These are phyloP conservation scores for Psix sp. DNA, from an alignment of 1,140 invertebrate genomes.

Conservation along the genomic window DNA sequence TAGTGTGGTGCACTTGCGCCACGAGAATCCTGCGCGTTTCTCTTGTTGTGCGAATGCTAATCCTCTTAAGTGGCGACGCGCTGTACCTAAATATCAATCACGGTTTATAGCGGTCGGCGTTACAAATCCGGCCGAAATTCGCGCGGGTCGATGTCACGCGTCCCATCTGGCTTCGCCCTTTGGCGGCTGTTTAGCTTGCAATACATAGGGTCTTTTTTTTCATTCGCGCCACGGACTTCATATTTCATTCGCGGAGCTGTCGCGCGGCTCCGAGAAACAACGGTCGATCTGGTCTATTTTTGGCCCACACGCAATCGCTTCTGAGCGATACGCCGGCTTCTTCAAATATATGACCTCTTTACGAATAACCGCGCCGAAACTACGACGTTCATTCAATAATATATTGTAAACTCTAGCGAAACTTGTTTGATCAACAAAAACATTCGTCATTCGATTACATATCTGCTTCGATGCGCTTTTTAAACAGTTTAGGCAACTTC, in stretches of 20 bases:
- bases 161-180: constrained; percentile 26
- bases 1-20: constrained; percentile 50
- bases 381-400: constrained; percentile 52
- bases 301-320: constrained; percentile 51
- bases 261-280: constrained; percentile 55
- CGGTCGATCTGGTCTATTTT: constrained; percentile 56
- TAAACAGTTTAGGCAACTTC: constrained; percentile 55
- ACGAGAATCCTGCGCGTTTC: constrained; percentile 59
- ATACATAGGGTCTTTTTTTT: constrained; percentile 4
- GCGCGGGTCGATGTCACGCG: constrained; percentile 56
- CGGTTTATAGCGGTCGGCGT: constrained; percentile 63
- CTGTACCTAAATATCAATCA: constrained; percentile 75
- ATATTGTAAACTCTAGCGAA: constrained; percentile 56
- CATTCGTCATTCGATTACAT: constrained; percentile 57
- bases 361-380: constrained; percentile 44
- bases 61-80: constrained; percentile 73
- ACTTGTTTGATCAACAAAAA: constrained; percentile 60
- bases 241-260: constrained; percentile 59
- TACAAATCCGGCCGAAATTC: constrained; percentile 55
- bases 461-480: constrained; percentile 52
- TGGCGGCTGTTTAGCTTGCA: not conserved
- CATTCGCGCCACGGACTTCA: constrained; percentile 49
- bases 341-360: constrained; percentile 58
- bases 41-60: constrained; percentile 68
- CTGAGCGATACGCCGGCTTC: constrained; percentile 54